A percentile compares a stretch with the other conserved stretches of the same genome.
phyloP scores from a whole-genome alignment of 2,888 invertebrate species.

The Scrobipalpa costella region DNA sequence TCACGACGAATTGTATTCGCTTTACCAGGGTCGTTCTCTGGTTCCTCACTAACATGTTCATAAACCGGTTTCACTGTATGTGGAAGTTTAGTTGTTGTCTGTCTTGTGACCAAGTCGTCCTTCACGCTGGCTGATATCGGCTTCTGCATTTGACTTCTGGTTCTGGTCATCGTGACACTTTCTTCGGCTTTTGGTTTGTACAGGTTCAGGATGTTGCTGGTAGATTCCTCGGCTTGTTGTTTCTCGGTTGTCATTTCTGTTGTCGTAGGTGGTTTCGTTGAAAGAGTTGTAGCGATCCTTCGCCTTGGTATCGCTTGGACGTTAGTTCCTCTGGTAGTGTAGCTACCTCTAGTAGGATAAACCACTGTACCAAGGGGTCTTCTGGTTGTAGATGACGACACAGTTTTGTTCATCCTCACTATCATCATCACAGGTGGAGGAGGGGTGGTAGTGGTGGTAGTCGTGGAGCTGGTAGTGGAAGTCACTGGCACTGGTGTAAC shows the following conservation, averaged over 20 bases:
- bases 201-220: conserved; percentile 59
- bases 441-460: conserved; percentile 57
- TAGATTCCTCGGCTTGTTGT: conserved; percentile 57
- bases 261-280: conserved; percentile 55
- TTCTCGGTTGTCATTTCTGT: conserved; percentile 57
- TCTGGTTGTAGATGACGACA: conserved; percentile 77
- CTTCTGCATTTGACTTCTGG: conserved; percentile 63
- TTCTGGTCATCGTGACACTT: conserved; percentile 46
- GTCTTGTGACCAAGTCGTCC: conserved; percentile 67
- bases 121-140: conserved; percentile 56
- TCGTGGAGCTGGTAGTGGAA: conserved; percentile 40
- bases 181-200: conserved; percentile 65
- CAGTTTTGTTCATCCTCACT: conserved; percentile 72
- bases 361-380: conserved; percentile 74
- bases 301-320: conserved; percentile 84
- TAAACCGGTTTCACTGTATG: conserved; percentile 77
- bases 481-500: conserved; percentile 55
- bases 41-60: conserved; percentile 72
- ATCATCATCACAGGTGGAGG: conserved; percentile 70
- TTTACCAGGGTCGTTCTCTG: conserved; percentile 60
- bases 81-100: conserved; percentile 66
- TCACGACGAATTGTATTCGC: conserved; percentile 84
- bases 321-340: conserved; percentile 81
- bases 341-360: conserved; percentile 74
- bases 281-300: conserved; percentile 54